These are phyloP conservation scores for Icerya purchasi DNA, from an alignment of 2,888 invertebrate genomes.

Conservation along the genomic window DNA sequence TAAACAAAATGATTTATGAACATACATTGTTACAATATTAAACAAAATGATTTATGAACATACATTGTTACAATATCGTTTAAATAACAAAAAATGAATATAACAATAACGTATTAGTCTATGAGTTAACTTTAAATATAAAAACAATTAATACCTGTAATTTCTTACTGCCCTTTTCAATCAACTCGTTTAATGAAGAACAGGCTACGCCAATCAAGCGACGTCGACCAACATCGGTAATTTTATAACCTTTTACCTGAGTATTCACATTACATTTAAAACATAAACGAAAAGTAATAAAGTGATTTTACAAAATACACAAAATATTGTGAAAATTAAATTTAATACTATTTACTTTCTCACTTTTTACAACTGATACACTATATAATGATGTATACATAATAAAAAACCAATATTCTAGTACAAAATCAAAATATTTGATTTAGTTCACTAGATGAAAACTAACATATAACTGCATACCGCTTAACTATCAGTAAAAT, in stretches of 20 bases:
- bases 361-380: neutral
- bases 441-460: no score
- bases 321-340: slow-evolving; percentile 24
- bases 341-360: neutral
- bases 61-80: no score
- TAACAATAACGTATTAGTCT: neutral
- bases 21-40: neutral
- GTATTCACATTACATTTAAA: no score
- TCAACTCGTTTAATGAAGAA: slow-evolving; percentile 39
- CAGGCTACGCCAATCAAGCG: slow-evolving; percentile 50
- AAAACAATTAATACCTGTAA: slow-evolving; percentile 31
- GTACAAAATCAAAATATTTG: no score
- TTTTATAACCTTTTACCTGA: slow-evolving; percentile 40
- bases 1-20: neutral
- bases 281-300: slow-evolving; percentile 34
- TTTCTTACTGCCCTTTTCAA: slow-evolving; percentile 44
- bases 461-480: no score
- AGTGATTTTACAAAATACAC: slow-evolving; percentile 53
- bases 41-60: neutral
- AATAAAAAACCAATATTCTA: no score
- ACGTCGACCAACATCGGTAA: slow-evolving; percentile 42
- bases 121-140: neutral
- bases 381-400: no score
- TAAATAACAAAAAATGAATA: neutral
- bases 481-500: no score